A percentile compares a stretch with the other conserved stretches of the same genome.
Conservation (phyloP, 2,113 vertebrate genomes). For the Lates calcarifer region DNA sequence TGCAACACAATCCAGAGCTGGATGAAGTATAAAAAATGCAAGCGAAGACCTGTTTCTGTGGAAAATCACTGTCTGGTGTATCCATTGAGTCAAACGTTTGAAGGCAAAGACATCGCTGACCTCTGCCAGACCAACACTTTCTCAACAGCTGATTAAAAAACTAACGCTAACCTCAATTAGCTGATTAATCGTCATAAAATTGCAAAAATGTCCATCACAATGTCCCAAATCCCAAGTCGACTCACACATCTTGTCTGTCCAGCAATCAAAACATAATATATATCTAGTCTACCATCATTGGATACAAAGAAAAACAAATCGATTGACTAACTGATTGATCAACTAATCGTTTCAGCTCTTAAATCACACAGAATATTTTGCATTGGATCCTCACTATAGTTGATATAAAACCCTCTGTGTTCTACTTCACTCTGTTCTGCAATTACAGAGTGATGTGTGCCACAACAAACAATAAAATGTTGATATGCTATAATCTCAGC, state of each 20-base stretch:
- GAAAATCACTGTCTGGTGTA: slow-evolving; percentile 20
- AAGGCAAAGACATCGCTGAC: not conserved
- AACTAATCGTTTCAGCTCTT: not conserved
- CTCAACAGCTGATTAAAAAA: not conserved
- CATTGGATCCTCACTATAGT: not conserved
- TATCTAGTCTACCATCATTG: too few relatives aligned
- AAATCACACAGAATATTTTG: not conserved
- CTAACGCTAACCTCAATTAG: not conserved
- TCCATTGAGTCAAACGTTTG: not conserved
- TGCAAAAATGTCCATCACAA: too few relatives aligned
- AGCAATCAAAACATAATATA: too few relatives aligned
- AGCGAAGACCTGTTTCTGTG: slow-evolving; percentile 15
- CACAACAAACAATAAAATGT: slow-evolving; percentile 5
- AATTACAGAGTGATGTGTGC: slow-evolving; percentile 5
- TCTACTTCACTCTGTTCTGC: not conserved
- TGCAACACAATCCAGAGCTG: slow-evolving; percentile 38
- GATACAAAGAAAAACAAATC: too few relatives aligned
- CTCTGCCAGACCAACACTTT: slow-evolving; percentile 1
- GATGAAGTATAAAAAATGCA: slow-evolving; percentile 1
- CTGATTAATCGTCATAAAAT: too few relatives aligned
- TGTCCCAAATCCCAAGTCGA: not conserved
- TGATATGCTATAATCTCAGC: slow-evolving; percentile 8
- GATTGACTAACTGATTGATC: not conserved
- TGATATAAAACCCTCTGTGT: not conserved
- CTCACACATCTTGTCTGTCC: not conserved